Evolutionary conservation across 2,797 vertebrate genomes (phyloP).

Genomic region (Acomys russatus): DNA sequence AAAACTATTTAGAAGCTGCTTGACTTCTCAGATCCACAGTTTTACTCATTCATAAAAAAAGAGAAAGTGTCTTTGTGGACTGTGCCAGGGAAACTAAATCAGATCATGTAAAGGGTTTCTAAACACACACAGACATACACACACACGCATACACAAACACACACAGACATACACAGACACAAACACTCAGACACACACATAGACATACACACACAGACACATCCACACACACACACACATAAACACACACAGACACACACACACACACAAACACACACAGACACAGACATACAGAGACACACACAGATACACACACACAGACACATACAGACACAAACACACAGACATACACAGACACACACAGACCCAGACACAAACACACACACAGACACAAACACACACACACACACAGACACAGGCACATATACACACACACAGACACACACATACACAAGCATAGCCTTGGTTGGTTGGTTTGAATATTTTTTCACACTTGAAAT

Average conservation of each 20-base stretch:
- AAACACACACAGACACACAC: no score
- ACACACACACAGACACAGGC: neutral
- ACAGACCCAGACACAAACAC: neutral
- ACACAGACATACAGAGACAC: no score
- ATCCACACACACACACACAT: neutral
- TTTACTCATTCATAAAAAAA: neutral
- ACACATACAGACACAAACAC: neutral
- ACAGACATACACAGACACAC: neutral
- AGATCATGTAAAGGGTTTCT: neutral
- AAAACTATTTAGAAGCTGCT: neutral
- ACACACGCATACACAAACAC: neutral
- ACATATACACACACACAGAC: neutral
- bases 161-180: neutral
- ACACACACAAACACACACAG: no score
- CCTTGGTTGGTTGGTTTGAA: neutral
- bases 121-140: neutral
- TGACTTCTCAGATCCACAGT: neutral
- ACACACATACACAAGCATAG: neutral
- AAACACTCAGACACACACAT: neutral
- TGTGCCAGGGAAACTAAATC: neutral
- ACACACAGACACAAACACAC: neutral
- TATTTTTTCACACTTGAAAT: neutral
- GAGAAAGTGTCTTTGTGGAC: neutral
- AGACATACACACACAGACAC: neutral
- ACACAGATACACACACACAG: no score